Evolutionary conservation across 2,113 vertebrate genomes (phyloP), one percentile per base, ranked within the genome.

Genomic region (Proteles cristata): DNA sequence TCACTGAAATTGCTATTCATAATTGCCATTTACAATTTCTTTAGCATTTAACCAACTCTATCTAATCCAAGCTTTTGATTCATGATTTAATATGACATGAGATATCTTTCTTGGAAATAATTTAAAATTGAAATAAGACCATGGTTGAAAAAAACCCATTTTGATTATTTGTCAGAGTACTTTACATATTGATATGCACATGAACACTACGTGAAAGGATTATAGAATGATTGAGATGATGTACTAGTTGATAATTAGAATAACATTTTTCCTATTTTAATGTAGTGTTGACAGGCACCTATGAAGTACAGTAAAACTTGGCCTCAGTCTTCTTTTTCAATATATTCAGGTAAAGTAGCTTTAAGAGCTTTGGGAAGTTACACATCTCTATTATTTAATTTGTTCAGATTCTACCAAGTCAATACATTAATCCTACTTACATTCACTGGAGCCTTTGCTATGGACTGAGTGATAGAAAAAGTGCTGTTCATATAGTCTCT

Each of bases 1-100:
- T 45, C 4, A 50, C 53, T 76, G 39, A 12, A 90, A 65, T 88
- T 69, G 69, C 28, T 26, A 53, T 26, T 79, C 31, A 58, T 69
- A 83, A 96, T 76, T 97, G 31, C 15, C 66, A 97, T 90, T 77
- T 94, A 19, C 1, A 91, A 71, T 50, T 31, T 48, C 21, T 88
- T 58, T 80, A 81, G 9, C 31, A 55, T 55, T 88, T 73, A 84
- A 68, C 73, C n/a, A 82, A 11, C 43, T 88, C 33, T 89, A 26
- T 76, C 19, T 96, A 83, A 76, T 71, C 90, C 95, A 82, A 71
- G 4, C 15, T 83, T 96, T 94, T 50, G 50, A 39, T 58, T 85
- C 7, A 83, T 89, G 39, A 81, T 45, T 88, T 96, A 94, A 85
- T 77, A 63, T 39, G 7, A 4, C 7, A 31, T 23, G 35, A 81